Evolutionary conservation across 2,888 invertebrate genomes (phyloP), one percentile per base, ranked within the genome.

Genomic region (Latheticus oryzae): DNA sequence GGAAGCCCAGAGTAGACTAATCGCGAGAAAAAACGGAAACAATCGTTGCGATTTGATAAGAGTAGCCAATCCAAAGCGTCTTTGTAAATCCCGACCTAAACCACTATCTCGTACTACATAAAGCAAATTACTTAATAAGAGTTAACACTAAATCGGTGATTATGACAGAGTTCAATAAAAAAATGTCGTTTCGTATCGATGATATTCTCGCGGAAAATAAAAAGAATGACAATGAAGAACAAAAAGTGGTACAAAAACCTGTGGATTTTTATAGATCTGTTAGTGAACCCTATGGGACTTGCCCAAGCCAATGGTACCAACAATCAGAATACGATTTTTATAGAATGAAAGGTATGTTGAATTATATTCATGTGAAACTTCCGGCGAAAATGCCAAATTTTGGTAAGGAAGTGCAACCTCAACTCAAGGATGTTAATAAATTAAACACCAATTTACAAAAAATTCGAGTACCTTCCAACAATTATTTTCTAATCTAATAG

Each of bases 171-270:
- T 32, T 9, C 19, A 12, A 64, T 47, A 28, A n/a, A n/a, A n/a
- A n/a, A n/a, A 72, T 72, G 72, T 77, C 75, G 37, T 74, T 74
- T 58, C 66, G 64, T 2, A 75, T 75, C 35, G 73, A 73, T 54
- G 72, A 75, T 52, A 73, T 75, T 56, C 63, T 75, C 17, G 4
- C 24, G 1, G 1, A 15, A 8, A n/a, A 12, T 5, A 8, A 8
- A 35, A 1, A 12, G 1, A 60, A 56, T 13, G 40, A 59, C 38
- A 69, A 65, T 53, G 69, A 69, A 58, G 60, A 67, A 28, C 68
- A 69, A 59, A 66, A 66, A 33, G 67, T 69, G 12, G 48, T 70
- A 28, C 48, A 62, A 52, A 67, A 62, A 56, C 42, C 37, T 50
- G 58, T 62, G 9, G 62, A 65, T 51, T 64, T 65, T 33, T 47